These are phyloP conservation scores for Drosophila anomelani DNA, from an alignment of 2,888 invertebrate species.

Conservation along the genomic window DNA sequence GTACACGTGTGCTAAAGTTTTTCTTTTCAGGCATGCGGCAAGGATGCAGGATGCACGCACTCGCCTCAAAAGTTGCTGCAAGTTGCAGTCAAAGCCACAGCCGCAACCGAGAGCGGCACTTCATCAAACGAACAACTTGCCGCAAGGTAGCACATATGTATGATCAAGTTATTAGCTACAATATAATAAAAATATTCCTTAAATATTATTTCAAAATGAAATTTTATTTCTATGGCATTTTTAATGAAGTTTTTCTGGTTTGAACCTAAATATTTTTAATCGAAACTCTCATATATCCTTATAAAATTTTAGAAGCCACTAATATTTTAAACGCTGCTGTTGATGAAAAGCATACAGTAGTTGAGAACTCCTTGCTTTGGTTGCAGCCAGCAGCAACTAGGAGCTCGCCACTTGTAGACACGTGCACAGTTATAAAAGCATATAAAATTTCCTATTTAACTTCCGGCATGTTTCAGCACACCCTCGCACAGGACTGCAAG, in stretches of 20 bases:
- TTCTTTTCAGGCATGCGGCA: conserved; percentile 10
- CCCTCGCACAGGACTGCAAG: conserved; percentile 9
- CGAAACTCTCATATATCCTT: background rate
- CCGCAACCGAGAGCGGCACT: conserved; percentile 57
- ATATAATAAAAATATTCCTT: background rate
- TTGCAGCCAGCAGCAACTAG: conserved; percentile 28
- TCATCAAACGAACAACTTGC: conserved; percentile 68
- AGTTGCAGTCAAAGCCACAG: conserved; percentile 47
- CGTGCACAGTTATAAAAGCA: conserved; percentile 80
- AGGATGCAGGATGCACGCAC: conserved; percentile 31
- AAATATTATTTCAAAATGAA: background rate
- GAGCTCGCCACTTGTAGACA: conserved; percentile 65
- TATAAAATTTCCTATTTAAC: conserved; percentile 80
- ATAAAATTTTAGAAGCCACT: background rate
- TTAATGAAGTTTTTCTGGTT: too few species aligned
- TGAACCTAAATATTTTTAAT: background rate
- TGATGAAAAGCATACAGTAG: conserved; percentile 12
- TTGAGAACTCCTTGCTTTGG: conserved; percentile 29
- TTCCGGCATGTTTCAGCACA: conserved; percentile 68
- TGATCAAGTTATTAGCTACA: background rate
- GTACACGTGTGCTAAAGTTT: conserved; percentile 12
- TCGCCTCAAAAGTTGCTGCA: conserved; percentile 44
- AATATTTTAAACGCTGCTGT: background rate
- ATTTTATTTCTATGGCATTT: background rate
- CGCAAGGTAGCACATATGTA: conserved; percentile 55